phyloP scores from a whole-genome alignment of 2,113 vertebrate genomes.

The Cathartes aura region DNA sequence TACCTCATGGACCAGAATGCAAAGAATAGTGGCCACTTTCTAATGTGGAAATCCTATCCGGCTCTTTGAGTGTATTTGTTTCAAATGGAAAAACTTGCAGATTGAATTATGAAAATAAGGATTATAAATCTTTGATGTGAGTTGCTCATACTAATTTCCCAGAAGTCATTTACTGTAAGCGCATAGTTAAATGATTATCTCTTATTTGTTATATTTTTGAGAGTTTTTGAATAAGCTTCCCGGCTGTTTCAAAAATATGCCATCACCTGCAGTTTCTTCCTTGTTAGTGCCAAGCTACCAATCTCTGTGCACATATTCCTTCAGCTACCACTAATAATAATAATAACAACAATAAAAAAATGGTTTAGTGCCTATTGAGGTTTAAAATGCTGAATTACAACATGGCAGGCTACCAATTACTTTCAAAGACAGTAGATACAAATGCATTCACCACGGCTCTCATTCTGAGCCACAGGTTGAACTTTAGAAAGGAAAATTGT shows the following conservation, averaged over 20 bases:
- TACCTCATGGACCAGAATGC: neutral
- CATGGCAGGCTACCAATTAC: neutral
- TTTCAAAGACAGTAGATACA: neutral
- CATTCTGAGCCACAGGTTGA: neutral
- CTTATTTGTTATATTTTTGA: constrained; percentile 4
- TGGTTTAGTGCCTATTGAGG: neutral
- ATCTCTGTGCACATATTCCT: neutral
- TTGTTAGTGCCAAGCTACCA: neutral
- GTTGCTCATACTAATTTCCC: neutral
- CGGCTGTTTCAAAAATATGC: neutral
- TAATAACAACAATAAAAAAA: neutral
- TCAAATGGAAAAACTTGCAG: neutral
- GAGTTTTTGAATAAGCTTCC: neutral
- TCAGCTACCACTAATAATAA: neutral
- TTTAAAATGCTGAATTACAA: constrained; percentile 2
- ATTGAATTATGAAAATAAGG: neutral
- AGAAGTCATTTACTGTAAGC: neutral
- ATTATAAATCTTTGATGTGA: neutral
- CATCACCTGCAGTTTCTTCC: neutral
- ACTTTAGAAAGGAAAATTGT: constrained; percentile 4
- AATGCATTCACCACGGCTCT: neutral
- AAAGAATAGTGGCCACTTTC: neutral
- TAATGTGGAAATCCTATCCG: neutral
- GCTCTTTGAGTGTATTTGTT: neutral
- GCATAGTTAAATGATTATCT: constrained; percentile 8